These are phyloP conservation scores for Sialis fuliginosa DNA, from an alignment of 2,888 invertebrate species.

Conservation along the genomic window DNA sequence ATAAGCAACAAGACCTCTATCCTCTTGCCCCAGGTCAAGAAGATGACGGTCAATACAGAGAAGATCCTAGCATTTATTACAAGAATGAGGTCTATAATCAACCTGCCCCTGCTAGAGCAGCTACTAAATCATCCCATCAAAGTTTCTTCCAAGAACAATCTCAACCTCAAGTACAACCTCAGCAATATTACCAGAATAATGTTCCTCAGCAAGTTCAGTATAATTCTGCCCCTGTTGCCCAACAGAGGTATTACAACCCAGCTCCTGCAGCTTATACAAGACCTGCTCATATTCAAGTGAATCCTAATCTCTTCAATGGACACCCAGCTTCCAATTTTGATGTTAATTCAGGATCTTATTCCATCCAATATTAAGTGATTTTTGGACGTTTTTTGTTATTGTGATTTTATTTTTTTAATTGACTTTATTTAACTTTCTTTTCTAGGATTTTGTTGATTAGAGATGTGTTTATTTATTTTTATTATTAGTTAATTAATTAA, in stretches of 20 bases:
- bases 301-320: slow-evolving; percentile 28
- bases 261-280: slow-evolving; percentile 13
- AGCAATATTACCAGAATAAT: slow-evolving; percentile 13
- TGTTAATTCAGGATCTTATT: slow-evolving; percentile 57
- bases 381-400: neutral
- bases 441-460: too few species aligned
- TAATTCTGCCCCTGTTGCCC: slow-evolving; percentile 14
- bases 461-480: too few species aligned
- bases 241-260: slow-evolving; percentile 9
- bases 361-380: slow-evolving; percentile 42
- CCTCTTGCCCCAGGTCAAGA: slow-evolving; percentile 43
- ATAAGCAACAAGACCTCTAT: slow-evolving; percentile 28
- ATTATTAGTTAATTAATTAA: too few species aligned
- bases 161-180: slow-evolving; percentile 16
- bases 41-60: slow-evolving; percentile 74
- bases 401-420: neutral
- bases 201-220: slow-evolving; percentile 19
- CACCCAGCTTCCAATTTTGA: slow-evolving; percentile 60
- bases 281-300: slow-evolving; percentile 14
- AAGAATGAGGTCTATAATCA: slow-evolving; percentile 43
- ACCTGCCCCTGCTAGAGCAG: slow-evolving; percentile 16
- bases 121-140: slow-evolving; percentile 18
- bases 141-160: slow-evolving; percentile 15
- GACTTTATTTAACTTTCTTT: neutral
- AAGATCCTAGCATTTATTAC: slow-evolving; percentile 66